Conservation (phyloP, 2,797 vertebrate species). For the Holocentrus rufus region DNA sequence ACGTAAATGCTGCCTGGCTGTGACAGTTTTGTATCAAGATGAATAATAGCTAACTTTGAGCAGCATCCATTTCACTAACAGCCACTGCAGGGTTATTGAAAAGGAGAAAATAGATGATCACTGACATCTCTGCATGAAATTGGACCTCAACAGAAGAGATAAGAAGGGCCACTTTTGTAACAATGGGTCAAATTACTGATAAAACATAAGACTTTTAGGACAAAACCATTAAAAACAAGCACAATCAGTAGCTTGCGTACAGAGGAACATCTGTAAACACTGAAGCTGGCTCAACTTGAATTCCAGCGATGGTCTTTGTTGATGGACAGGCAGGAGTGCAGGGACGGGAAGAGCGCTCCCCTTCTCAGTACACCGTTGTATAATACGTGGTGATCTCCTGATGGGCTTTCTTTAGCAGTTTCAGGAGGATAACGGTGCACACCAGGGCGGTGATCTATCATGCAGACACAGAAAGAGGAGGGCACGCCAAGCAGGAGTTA, state of each 20-base stretch:
- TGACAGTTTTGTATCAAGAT: slow-evolving; percentile 1
- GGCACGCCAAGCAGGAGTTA: slow-evolving; percentile 41
- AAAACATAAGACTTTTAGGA: background rate
- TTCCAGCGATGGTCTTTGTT: slow-evolving; percentile 14
- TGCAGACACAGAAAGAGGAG: slow-evolving; percentile 35
- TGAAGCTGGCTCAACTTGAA: slow-evolving; percentile 9
- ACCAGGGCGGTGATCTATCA: slow-evolving; percentile 67
- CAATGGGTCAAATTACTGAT: background rate
- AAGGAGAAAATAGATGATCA: background rate
- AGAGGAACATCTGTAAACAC: slow-evolving; percentile 23
- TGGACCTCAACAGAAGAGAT: background rate
- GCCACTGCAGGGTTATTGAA: background rate
- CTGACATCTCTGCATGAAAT: slow-evolving; percentile 1
- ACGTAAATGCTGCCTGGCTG: background rate
- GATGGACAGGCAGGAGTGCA: background rate
- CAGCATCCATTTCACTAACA: slow-evolving; percentile 11
- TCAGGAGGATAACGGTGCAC: slow-evolving; percentile 57
- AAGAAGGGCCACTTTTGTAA: too few relatives aligned
- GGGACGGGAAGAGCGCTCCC: background rate
- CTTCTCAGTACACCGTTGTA: slow-evolving; percentile 50
- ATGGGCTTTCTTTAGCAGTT: slow-evolving; percentile 51
- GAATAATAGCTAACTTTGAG: slow-evolving; percentile 19
- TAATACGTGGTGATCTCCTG: slow-evolving; percentile 11
- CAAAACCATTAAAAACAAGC: background rate
- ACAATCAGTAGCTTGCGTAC: slow-evolving; percentile 15